These are phyloP conservation scores for Pavo muticus DNA, from an alignment of 2,113 vertebrate genomes.

Conservation along the genomic window DNA sequence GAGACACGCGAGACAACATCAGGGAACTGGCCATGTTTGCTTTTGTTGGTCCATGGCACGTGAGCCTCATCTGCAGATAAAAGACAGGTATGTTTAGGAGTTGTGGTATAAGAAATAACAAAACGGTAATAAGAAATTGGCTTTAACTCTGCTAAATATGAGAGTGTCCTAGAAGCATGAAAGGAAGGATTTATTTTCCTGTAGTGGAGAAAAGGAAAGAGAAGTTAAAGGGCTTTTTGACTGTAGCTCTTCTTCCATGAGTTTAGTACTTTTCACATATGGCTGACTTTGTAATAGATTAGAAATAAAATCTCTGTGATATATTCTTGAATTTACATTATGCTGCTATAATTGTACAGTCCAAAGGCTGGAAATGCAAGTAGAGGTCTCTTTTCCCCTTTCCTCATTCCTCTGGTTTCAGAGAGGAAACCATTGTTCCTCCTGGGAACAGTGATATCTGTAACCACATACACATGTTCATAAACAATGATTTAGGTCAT, in stretches of 20 bases:
- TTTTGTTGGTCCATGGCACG: background rate
- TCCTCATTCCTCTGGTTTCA: background rate
- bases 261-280: background rate
- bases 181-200: background rate
- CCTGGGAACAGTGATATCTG: background rate
- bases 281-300: background rate
- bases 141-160: background rate
- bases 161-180: background rate
- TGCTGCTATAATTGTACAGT: background rate
- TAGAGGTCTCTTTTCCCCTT: background rate
- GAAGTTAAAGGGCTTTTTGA: background rate
- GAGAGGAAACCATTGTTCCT: background rate
- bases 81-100: background rate
- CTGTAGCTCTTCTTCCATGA: background rate
- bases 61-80: background rate
- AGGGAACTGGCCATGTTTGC: background rate
- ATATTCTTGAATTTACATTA: background rate
- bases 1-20: conserved; percentile 5
- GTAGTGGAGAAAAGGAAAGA: background rate
- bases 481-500: background rate
- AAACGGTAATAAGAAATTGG: background rate
- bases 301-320: background rate
- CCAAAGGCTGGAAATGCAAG: background rate
- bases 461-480: background rate
- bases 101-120: background rate